Evolutionary conservation across 53 echinoderm and acorn worm genomes (phyloP).

Genomic region (Hippasteria phrygiana): DNA sequence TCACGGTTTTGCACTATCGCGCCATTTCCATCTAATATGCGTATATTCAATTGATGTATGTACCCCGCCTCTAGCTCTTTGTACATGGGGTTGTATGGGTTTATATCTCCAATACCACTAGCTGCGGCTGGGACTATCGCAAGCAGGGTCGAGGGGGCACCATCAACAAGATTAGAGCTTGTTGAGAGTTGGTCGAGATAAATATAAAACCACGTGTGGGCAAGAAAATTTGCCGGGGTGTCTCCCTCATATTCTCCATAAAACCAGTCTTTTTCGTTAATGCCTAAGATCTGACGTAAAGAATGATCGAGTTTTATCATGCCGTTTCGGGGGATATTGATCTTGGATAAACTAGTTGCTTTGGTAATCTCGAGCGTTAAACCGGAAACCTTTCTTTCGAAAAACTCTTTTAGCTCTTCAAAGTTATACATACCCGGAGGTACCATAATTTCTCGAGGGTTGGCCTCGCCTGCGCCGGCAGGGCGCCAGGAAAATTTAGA

Average conservation of each 20-base stretch:
- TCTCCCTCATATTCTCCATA: slow-evolving; percentile 2
- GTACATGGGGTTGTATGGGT: not conserved
- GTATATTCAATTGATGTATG: too few species aligned
- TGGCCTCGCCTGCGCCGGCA: not conserved
- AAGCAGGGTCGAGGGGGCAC: not conserved
- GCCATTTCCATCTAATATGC: slow-evolving; percentile 7
- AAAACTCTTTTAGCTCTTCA: not conserved
- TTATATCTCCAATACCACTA: not conserved
- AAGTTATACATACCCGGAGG: slow-evolving; percentile 9
- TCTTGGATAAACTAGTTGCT: not conserved
- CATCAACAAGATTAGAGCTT: not conserved
- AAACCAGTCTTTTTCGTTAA: not conserved
- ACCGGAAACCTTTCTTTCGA: not conserved
- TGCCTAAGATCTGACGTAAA: not conserved
- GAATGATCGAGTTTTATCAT: not conserved
- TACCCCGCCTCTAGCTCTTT: not conserved
- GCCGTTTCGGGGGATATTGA: not conserved
- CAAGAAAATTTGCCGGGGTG: not conserved
- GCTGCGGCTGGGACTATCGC: slow-evolving; percentile 16
- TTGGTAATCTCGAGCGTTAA: not conserved
- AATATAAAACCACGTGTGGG: slow-evolving; percentile 10
- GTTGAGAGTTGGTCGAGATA: slow-evolving; percentile 24
- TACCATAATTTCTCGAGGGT: not conserved
- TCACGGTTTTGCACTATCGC: slow-evolving; percentile 12
- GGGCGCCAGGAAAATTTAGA: not conserved